A percentile compares a stretch with the other conserved stretches of the same genome.
These are phyloP conservation scores for Drosophila tanythrix DNA, from an alignment of 2,888 invertebrate genomes.

Conservation along the genomic window DNA sequence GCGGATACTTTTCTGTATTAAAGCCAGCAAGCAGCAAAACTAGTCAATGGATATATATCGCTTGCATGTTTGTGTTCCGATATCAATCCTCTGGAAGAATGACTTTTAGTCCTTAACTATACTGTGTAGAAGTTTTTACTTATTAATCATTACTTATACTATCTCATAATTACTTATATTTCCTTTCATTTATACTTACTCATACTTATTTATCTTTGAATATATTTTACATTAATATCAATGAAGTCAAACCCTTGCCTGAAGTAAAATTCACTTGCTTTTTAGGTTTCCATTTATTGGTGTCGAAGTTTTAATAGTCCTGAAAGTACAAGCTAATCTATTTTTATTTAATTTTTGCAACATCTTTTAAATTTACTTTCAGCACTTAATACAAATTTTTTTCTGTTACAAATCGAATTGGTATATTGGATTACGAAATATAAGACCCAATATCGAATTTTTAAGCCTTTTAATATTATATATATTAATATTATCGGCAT, in stretches of 20 bases:
- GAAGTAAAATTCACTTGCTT: not conserved
- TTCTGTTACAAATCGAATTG: too few relatives aligned
- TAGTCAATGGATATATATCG: not conserved
- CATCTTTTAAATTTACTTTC: too few relatives aligned
- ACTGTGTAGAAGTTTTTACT: not conserved
- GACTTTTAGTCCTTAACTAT: not conserved
- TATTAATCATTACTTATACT: not conserved
- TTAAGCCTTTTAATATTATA: not conserved
- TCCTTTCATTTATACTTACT: not conserved
- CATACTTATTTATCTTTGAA: not conserved
- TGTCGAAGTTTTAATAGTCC: not conserved
- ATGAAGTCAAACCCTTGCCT: not conserved
- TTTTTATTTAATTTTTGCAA: not conserved
- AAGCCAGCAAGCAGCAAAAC: not conserved
- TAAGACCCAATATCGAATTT: not conserved
- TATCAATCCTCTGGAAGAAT: not conserved
- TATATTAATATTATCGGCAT: too few relatives aligned
- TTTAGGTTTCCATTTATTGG: too few relatives aligned
- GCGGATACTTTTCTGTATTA: not conserved
- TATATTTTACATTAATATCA: not conserved
- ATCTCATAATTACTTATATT: not conserved
- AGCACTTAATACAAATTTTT: too few relatives aligned
- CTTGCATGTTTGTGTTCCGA: not conserved
- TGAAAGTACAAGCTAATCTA: not conserved
- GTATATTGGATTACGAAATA: too few relatives aligned